Percentiles rank a stretch among this genome's conserved stretches.
phyloP scores from a whole-genome alignment of 2,113 vertebrate genomes.

The Apteryx owenii region DNA sequence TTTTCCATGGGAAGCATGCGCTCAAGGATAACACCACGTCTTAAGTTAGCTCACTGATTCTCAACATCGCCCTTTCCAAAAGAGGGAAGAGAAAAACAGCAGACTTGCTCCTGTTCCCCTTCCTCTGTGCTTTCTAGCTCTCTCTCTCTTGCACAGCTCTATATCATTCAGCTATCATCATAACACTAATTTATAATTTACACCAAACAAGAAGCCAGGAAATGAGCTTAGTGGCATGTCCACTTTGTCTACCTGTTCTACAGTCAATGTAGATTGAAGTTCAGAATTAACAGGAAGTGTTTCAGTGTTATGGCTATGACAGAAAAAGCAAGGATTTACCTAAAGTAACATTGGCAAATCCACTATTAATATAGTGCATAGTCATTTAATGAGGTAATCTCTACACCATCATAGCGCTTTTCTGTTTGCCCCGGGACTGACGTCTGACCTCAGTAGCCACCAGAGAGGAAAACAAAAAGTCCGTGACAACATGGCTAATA shows the following conservation, averaged over 20 bases:
- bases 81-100: not conserved
- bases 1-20: conserved; percentile 21
- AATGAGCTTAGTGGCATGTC: not conserved
- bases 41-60: not conserved
- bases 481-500: conserved; percentile 20
- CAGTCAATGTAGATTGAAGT: not conserved
- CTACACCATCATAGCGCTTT: not conserved
- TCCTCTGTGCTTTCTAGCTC: not conserved
- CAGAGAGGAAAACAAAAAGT: conserved; percentile 55
- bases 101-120: accelerated
- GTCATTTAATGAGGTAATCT: conserved; percentile 64
- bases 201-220: not conserved
- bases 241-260: not conserved
- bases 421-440: conserved; percentile 40
- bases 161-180: not conserved
- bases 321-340: conserved; percentile 69
- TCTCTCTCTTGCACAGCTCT: not conserved
- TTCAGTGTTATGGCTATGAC: conserved; percentile 76
- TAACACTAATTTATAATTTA: not conserved
- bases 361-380: conserved; percentile 42
- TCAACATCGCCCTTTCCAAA: not conserved
- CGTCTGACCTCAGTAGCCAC: conserved; percentile 59
- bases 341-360: conserved; percentile 76
- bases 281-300: conserved; percentile 60
- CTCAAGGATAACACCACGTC: not conserved